Evolutionary conservation across 2,113 vertebrate species (phyloP), one percentile per base, ranked within the genome.

Genomic region (Lutjanus erythropterus): DNA sequence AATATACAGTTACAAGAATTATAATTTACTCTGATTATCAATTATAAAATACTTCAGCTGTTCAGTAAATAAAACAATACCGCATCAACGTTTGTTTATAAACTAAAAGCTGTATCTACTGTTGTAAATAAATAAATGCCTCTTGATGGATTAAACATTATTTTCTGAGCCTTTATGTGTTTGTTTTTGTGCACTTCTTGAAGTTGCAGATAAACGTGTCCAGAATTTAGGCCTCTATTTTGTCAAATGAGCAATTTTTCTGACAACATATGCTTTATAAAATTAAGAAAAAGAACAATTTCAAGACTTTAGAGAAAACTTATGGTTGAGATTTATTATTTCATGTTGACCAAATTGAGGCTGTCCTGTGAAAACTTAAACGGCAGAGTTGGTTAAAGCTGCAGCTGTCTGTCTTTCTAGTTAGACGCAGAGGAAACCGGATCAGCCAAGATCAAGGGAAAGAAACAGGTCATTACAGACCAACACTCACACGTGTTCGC

Each of bases 361-460:
- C 12, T 10, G 25, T 78, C 3, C 8, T 29, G 6, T 81, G 52
- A 73, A 85, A 79, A 70, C 16, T 21, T 25, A 56, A 75, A 41
- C 25, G 55, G 41, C 23, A 58, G n/a, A 52, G 64, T 5, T 39
- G 31, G 47, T 83, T 75, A 49, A 79, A 79, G 67, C 52, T 56
- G 42, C 14, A 77, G 29, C 61, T 50, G 78, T 83, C 61, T 59
- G 55, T 86, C 78, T 91, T 80, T 62, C 59, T 33, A 65, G 31
- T 39, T 29, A 66, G 79, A 84, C 41, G 35, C 47, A 3, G 21
- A 78, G 76, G 68, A 78, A 86, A 84, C 70, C 33, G 72, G 64
- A 86, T 75, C 82, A 80, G 60, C 77, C 58, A 53, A 87, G 91
- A 93, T 91, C 90, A 93, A 92, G 88, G 86, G 79, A 86, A 85